Evolutionary conservation across 1,140 invertebrate species (phyloP).

Genomic region (Drosophila sp.): DNA sequence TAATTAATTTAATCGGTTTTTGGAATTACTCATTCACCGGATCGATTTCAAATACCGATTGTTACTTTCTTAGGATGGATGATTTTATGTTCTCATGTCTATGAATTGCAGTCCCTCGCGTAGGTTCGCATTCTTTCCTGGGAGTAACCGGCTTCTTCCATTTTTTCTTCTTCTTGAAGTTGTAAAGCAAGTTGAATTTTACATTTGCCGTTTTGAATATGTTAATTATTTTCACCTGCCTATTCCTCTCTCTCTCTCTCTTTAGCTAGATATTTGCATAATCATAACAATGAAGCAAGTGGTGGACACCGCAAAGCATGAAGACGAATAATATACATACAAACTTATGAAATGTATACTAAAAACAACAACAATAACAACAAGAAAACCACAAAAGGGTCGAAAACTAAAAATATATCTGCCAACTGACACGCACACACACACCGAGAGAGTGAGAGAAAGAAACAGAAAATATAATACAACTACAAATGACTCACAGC

Average conservation of each 20-base stretch:
- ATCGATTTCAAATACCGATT: too few relatives aligned
- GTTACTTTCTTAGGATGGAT: too few relatives aligned
- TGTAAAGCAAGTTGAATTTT: constrained; percentile 41
- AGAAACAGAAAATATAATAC: constrained; percentile 26
- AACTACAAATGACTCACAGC: constrained; percentile 52
- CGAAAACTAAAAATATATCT: constrained; percentile 62
- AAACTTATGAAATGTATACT: constrained; percentile 31
- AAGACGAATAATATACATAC: constrained; percentile 20
- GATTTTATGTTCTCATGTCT: neutral
- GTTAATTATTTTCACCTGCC: constrained; percentile 67
- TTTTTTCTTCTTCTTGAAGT: neutral
- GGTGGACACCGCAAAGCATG: constrained; percentile 10
- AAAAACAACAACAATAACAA: constrained; percentile 38
- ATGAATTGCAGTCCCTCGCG: neutral
- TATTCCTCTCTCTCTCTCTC: neutral
- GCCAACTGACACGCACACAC: constrained; percentile 34
- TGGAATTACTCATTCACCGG: too few relatives aligned
- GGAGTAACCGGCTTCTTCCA: neutral
- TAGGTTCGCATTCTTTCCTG: neutral
- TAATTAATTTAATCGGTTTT: too few relatives aligned
- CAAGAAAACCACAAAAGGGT: constrained; percentile 38
- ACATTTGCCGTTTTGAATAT: constrained; percentile 38
- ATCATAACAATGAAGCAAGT: constrained; percentile 55
- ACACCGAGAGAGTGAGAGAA: neutral
- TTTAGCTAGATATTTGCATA: constrained; percentile 57